These are phyloP conservation scores for Montipora cactus DNA, from an alignment of 64 coral and sea anemone genomes.

Conservation along the genomic window DNA sequence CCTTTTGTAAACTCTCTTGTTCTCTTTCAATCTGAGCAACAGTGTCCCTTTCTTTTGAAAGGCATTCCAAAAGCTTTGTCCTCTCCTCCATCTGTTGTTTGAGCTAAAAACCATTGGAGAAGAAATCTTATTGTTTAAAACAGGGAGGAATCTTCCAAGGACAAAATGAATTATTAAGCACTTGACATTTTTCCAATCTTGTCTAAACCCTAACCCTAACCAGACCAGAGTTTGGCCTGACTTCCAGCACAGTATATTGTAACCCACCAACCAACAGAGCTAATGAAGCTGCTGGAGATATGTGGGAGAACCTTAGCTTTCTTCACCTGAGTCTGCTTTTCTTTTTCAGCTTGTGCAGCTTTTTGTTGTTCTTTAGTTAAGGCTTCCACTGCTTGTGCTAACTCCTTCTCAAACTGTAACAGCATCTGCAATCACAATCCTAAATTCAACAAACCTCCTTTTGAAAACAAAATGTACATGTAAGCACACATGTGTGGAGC, in stretches of 20 bases:
- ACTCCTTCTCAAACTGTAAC: slow-evolving; percentile 97
- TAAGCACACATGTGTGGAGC: too few species aligned
- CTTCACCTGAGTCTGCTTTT: slow-evolving; percentile 78
- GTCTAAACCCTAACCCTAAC: too few species aligned
- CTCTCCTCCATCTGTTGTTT: slow-evolving; percentile 74
- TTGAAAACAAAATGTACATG: too few species aligned
- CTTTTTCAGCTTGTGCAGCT: slow-evolving; percentile 82
- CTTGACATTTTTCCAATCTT: too few species aligned
- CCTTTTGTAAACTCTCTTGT: slow-evolving; percentile 45
- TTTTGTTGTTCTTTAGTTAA: slow-evolving; percentile 94
- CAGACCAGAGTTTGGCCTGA: too few species aligned
- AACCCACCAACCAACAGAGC: too few species aligned
- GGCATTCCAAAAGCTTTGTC: slow-evolving; percentile 64
- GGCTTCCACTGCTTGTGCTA: slow-evolving; percentile 87
- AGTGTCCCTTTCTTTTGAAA: slow-evolving; percentile 82
- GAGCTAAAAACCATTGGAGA: not conserved
- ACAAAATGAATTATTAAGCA: too few species aligned
- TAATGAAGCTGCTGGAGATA: too few species aligned
- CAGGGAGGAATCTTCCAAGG: too few species aligned
- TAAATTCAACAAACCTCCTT: not conserved
- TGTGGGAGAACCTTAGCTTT: not conserved
- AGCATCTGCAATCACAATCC: slow-evolving; percentile 56
- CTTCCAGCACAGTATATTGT: too few species aligned
- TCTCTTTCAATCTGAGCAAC: slow-evolving; percentile 54
- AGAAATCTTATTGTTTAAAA: not conserved